Evolutionary conservation across 1,140 invertebrate genomes (phyloP).

Genomic region (Pachypeltis micranthus): DNA sequence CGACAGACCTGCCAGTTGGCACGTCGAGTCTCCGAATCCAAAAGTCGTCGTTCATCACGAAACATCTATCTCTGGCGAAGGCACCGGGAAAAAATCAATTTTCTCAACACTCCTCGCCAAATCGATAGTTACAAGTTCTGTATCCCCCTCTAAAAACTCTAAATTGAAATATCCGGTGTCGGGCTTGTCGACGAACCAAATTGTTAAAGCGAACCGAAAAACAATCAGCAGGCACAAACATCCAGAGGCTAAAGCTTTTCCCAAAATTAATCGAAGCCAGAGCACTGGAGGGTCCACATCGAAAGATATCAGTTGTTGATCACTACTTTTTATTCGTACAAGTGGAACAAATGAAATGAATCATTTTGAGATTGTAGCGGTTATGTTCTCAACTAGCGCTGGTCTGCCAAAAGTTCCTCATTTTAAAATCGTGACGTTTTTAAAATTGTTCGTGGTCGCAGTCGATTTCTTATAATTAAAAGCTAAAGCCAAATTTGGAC

Average conservation of each 20-base stretch:
- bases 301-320: slow-evolving; percentile 13
- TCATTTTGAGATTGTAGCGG: neutral
- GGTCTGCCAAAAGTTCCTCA: neutral
- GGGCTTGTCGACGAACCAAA: slow-evolving; percentile 45
- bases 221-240: slow-evolving; percentile 44
- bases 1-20: slow-evolving; percentile 26
- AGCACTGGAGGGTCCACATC: slow-evolving; percentile 15
- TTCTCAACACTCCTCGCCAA: slow-evolving; percentile 25
- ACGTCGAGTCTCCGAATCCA: slow-evolving; percentile 23
- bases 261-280: slow-evolving; percentile 19
- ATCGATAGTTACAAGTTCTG: slow-evolving; percentile 14
- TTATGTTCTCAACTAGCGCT: neutral
- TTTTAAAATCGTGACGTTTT: neutral
- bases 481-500: neutral
- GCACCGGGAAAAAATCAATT: slow-evolving; percentile 20
- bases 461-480: neutral
- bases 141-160: slow-evolving; percentile 18
- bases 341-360: neutral
- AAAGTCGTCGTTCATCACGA: neutral
- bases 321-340: neutral
- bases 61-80: neutral
- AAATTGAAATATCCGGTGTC: slow-evolving; percentile 46
- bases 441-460: neutral
- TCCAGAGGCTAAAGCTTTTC: slow-evolving; percentile 40
- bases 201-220: slow-evolving; percentile 44